Evolutionary conservation across 2,888 invertebrate genomes (phyloP), one percentile per base, ranked within the genome.

Genomic region (Megastigmus dorsalis): DNA sequence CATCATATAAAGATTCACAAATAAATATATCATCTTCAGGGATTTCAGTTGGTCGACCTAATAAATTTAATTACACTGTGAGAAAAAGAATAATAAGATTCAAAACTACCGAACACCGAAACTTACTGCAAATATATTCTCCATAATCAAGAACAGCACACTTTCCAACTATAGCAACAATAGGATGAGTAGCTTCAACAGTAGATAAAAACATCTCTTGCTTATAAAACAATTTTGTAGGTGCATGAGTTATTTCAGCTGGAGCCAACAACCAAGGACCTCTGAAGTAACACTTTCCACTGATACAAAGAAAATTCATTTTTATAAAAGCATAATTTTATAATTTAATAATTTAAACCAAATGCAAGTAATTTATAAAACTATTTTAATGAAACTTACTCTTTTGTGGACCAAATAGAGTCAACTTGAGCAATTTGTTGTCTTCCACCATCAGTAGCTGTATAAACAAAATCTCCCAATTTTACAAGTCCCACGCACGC

Each of bases 181-280:
- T 91, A 3, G 97, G 96, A 87, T 96, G 95, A 0, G 95, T 95
- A 84, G 97, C 97, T 85, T 97, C 97, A 78, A 96, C 93, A 0
- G 95, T 95, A 33, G 97, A 97, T 38, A 97, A 90, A 82, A 98
- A 92, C 74, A 98, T 93, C 89, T 99, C 99, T 89, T 97, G 96
- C 81, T 95, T 95, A 90, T 95, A 99, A 89, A 97, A 98, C 59
- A 95, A 91, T 89, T 92, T 92, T 69, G 91, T 93, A 9, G 94
- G 92, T 3, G 94, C 91, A 83, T 95, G 95, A 10, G 95, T 93
- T 13, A 97, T 93, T 88, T 98, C 98, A 1, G 92, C 91, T 0
- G 98, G 97, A 59, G 95, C 92, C 67, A 98, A 92, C 80, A 98
- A 92, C 94, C 96, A 97, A 0, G 98, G 97, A 0, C 99, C 99